Evolutionary conservation across 2,888 invertebrate genomes (phyloP).

Genomic region (Ectemnius cavifrons): DNA sequence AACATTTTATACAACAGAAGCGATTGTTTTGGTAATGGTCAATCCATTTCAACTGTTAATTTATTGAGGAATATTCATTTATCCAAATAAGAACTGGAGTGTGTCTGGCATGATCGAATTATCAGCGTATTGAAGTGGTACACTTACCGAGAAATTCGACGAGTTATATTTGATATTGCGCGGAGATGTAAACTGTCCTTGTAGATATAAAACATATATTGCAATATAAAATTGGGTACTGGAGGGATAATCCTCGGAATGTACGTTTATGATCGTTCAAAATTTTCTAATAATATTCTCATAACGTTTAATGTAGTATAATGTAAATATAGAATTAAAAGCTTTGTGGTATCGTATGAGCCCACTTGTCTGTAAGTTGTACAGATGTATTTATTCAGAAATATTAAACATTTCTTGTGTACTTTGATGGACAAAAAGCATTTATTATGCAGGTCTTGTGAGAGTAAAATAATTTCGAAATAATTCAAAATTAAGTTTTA

Average conservation of each 20-base stretch:
- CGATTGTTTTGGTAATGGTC: too few relatives aligned
- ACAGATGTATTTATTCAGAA: conserved; percentile 61
- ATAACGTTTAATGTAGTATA: conserved; percentile 49
- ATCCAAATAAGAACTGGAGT: conserved; percentile 7
- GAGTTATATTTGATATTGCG: conserved; percentile 33
- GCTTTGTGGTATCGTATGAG: conserved; percentile 48
- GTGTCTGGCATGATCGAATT: conserved; percentile 15
- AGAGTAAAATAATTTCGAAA: not conserved
- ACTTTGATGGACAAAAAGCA: conserved; percentile 46
- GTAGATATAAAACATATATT: conserved; percentile 38
- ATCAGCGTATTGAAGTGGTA: conserved; percentile 6
- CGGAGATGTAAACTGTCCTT: conserved; percentile 20
- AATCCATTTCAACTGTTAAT: too few relatives aligned
- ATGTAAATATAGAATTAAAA: conserved; percentile 54
- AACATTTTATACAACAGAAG: too few relatives aligned
- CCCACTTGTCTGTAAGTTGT: conserved; percentile 53
- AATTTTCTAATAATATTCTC: conserved; percentile 49
- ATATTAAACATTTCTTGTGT: conserved; percentile 55
- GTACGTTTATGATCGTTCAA: conserved; percentile 49
- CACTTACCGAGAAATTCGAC: conserved; percentile 16
- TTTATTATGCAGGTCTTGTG: conserved; percentile 38
- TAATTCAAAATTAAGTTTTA: too few relatives aligned
- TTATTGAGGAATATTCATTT: conserved; percentile 1
- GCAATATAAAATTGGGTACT: not conserved
- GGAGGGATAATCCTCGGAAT: conserved; percentile 13